phyloP scores from a whole-genome alignment of 2,888 invertebrate genomes.

The Archips xylosteana region DNA sequence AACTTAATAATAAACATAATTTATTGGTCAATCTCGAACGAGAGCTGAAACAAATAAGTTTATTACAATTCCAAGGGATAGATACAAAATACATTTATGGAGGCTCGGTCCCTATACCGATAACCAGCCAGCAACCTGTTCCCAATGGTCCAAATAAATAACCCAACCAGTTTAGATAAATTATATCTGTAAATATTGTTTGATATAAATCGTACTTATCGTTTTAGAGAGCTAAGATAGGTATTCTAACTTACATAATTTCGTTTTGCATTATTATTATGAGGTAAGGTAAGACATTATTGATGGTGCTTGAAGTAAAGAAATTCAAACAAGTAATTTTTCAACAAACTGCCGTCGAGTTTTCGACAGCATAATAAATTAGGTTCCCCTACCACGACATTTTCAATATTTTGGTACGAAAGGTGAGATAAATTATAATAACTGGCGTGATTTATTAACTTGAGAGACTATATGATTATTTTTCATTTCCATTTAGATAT shows the following conservation, averaged over 20 bases:
- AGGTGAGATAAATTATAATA: conserved; percentile 42
- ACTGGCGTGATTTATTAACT: conserved; percentile 37
- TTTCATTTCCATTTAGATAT: conserved; percentile 3
- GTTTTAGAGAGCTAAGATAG: conserved; percentile 61
- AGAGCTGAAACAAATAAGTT: conserved; percentile 73
- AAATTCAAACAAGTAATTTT: conserved; percentile 32
- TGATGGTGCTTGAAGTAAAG: conserved; percentile 17
- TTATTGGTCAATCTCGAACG: conserved; percentile 62
- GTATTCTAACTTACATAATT: conserved; percentile 58
- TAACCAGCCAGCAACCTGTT: conserved; percentile 78
- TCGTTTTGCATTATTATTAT: conserved; percentile 53
- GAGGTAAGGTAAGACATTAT: conserved; percentile 48
- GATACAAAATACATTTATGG: conserved; percentile 81
- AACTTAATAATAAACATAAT: conserved; percentile 60
- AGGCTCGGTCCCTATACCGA: conserved; percentile 69
- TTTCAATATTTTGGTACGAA: conserved; percentile 41
- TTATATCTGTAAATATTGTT: conserved; percentile 78
- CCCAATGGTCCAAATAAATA: conserved; percentile 77
- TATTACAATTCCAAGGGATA: conserved; percentile 74
- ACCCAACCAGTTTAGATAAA: conserved; percentile 79
- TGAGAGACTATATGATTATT: conserved; percentile 24
- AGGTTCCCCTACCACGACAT: conserved; percentile 30
- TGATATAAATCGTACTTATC: conserved; percentile 74
- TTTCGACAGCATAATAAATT: conserved; percentile 41
- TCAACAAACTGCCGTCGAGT: conserved; percentile 32